Evolutionary conservation across 2,797 vertebrate genomes (phyloP).

Genomic region (Crypturellus tataupa): DNA sequence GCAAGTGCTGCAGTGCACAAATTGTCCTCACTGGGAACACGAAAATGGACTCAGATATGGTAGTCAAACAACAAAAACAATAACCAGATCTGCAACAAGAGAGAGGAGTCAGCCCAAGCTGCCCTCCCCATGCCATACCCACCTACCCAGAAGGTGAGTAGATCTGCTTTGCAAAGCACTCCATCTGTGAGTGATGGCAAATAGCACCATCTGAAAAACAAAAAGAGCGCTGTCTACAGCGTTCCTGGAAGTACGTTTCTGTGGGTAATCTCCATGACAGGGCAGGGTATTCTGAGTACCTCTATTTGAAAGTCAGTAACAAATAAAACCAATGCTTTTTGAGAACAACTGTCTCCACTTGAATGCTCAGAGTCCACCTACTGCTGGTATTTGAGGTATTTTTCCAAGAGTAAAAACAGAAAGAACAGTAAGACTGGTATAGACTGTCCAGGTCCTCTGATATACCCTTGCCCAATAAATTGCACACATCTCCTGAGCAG

Average conservation of each 20-base stretch:
- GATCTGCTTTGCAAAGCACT: slow-evolving; percentile 66
- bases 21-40: not conserved
- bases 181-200: slow-evolving; percentile 62
- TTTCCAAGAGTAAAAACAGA: not conserved
- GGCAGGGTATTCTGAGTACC: not conserved
- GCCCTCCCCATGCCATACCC: slow-evolving; percentile 12
- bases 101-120: slow-evolving; percentile 48
- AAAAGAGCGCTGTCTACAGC: slow-evolving; percentile 46
- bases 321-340: not conserved
- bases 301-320: not conserved
- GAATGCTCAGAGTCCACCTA: not conserved
- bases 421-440: not conserved
- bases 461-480: not conserved
- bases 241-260: not conserved
- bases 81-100: slow-evolving; percentile 4
- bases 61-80: slow-evolving; percentile 30
- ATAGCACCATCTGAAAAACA: slow-evolving; percentile 63
- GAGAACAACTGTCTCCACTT: not conserved
- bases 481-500: not conserved
- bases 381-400: not conserved
- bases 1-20: not conserved
- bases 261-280: not conserved
- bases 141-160: slow-evolving; percentile 59
- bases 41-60: slow-evolving; percentile 24
- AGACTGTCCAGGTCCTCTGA: not conserved